phyloP scores from a whole-genome alignment of 1,140 invertebrate genomes.

The Rhagoletis pomonella region DNA sequence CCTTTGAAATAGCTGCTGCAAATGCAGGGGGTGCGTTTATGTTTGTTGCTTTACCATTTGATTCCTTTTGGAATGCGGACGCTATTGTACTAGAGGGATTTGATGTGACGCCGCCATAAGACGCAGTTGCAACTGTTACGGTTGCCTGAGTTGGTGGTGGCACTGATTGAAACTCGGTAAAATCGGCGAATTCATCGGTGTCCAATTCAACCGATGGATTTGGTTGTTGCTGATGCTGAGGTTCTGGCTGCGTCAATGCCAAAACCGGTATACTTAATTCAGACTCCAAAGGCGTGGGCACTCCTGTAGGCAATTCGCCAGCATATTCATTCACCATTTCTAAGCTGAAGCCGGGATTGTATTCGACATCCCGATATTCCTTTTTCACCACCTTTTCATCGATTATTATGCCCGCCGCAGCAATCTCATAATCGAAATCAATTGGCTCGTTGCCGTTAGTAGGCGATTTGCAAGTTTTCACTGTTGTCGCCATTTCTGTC shows the following conservation, averaged over 20 bases:
- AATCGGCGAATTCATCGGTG: conserved; percentile 63
- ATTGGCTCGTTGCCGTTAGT: conserved; percentile 59
- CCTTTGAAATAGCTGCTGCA: conserved; percentile 55
- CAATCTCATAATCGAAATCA: conserved; percentile 73
- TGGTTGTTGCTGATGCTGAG: not conserved
- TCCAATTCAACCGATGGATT: conserved; percentile 6
- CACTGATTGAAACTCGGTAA: conserved; percentile 72
- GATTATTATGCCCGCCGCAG: conserved; percentile 72
- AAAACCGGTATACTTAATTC: not conserved
- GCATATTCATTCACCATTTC: conserved; percentile 32
- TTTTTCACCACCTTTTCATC: conserved; percentile 73
- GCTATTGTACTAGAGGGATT: not conserved
- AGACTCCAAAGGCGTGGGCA: not conserved
- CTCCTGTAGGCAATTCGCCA: conserved; percentile 5
- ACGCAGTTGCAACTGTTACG: not conserved
- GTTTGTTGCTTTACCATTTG: conserved; percentile 25
- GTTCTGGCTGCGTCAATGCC: not conserved
- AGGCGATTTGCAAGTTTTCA: conserved; percentile 62
- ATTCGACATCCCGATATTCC: conserved; percentile 73
- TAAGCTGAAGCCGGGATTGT: conserved; percentile 63
- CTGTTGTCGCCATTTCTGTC: conserved; percentile 51
- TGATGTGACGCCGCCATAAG: not conserved
- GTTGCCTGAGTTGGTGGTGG: conserved; percentile 55
- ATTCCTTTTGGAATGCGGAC: not conserved
- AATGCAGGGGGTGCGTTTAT: not conserved